A percentile compares a stretch with the other conserved stretches of the same genome.
phyloP scores from a whole-genome alignment of 2,888 invertebrate genomes.

The Julus scandinavius region DNA sequence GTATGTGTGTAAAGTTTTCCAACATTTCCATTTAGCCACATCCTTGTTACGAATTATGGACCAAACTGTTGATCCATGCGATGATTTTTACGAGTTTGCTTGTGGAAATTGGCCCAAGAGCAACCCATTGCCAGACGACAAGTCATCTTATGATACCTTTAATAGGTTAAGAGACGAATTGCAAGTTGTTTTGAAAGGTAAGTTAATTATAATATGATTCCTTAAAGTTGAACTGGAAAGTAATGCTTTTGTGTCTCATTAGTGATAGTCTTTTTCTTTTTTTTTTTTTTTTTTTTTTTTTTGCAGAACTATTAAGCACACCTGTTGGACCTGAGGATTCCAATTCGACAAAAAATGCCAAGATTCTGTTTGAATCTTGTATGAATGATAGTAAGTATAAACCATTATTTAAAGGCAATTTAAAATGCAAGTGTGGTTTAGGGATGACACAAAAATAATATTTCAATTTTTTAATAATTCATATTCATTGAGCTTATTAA shows the following conservation, averaged over 20 bases:
- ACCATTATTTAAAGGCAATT: no score
- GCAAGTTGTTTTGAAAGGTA: constrained; percentile 56
- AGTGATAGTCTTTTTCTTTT: not conserved
- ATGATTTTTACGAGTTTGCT: constrained; percentile 59
- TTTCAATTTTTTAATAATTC: no score
- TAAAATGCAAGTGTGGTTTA: no score
- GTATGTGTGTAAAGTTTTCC: not conserved
- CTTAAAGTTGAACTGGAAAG: not conserved
- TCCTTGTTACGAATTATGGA: constrained; percentile 58
- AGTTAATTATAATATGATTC: not conserved
- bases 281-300: no score
- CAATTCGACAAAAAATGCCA: constrained; percentile 60
- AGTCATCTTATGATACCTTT: constrained; percentile 57
- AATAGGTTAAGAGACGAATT: constrained; percentile 56
- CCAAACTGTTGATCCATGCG: constrained; percentile 58
- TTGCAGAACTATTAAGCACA: constrained; percentile 59
- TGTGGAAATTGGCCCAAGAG: constrained; percentile 57
- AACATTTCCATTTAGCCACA: constrained; percentile 52
- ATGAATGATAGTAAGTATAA: constrained; percentile 59
- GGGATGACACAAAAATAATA: no score
- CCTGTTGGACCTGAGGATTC: constrained; percentile 58
- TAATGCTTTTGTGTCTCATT: not conserved
- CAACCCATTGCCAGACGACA: constrained; percentile 58
- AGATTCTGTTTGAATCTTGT: constrained; percentile 60
- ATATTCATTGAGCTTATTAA: no score